These are phyloP conservation scores for Trachelipus rathkii DNA, from an alignment of 1,140 invertebrate genomes.

Conservation along the genomic window DNA sequence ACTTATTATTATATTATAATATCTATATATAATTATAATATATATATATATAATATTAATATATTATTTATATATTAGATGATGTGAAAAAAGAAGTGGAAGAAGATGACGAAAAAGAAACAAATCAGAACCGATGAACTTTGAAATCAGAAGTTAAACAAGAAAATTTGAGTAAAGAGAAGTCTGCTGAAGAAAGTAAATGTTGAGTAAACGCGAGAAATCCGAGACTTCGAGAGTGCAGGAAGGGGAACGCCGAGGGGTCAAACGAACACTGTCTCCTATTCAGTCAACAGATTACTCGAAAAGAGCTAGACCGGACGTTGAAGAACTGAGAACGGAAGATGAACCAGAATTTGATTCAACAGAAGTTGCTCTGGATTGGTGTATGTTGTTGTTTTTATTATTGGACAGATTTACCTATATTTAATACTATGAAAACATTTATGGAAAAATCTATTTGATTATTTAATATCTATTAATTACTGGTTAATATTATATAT, in stretches of 20 bases:
- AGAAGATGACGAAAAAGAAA: background rate
- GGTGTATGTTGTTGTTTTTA: constrained; percentile 66
- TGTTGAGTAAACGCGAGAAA: background rate
- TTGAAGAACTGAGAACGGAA: constrained; percentile 52
- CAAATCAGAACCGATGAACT: too few species aligned
- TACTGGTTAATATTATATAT: too few species aligned
- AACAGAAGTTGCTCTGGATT: constrained; percentile 70
- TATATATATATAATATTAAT: background rate
- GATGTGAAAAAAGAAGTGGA: constrained; percentile 30
- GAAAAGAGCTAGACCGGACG: constrained; percentile 35
- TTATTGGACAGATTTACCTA: too few species aligned
- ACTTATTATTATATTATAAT: too few species aligned
- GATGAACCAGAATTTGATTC: constrained; percentile 71
- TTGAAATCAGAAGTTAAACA: constrained; percentile 39
- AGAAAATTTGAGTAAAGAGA: constrained; percentile 40
- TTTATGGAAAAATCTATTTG: too few species aligned
- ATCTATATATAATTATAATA: background rate
- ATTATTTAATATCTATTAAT: too few species aligned
- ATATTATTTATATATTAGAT: background rate
- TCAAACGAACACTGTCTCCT: constrained; percentile 28
- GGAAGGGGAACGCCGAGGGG: constrained; percentile 6
- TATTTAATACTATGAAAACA: too few species aligned
- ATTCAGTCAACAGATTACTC: constrained; percentile 21
- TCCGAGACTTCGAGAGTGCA: background rate
- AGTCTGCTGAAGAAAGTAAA: constrained; percentile 25